Evolutionary conservation across 2,888 invertebrate genomes (phyloP), one percentile per base, ranked within the genome.

Genomic region (Spodoptera picta): DNA sequence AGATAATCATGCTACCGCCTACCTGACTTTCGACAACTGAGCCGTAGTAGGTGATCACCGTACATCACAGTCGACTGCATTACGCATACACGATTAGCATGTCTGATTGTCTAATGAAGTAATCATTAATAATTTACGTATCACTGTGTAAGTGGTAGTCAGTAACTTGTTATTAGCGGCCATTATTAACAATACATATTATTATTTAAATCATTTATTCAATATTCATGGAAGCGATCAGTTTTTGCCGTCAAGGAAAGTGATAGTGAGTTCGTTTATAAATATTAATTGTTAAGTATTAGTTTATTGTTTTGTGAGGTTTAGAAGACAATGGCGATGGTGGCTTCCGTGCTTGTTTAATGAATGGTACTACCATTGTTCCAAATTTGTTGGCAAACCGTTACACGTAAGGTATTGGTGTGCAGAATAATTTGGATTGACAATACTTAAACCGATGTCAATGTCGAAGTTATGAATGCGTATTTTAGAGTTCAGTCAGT

Each of bases 81-180:
- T 55, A 71, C 55, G 58, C 52, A 69, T 43, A 53, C 48, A 52
- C 4, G 24, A 65, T 72, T 71, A 71, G 53, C 71, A 75, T 75
- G 60, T 71, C 53, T 75, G 67, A 73, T 75, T 76, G 73, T 73
- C 45, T 69, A 78, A 80, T 80, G 74, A 80, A 76, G 77, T 72
- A 80, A 76, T 76, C 69, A 80, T 78, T 61, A 72, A 76, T 67
- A 73, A 76, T 83, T 77, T 66, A 66, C 73, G 61, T 76, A 73
- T 66, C 59, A 50, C 27, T 55, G 82, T 75, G 80, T 84, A 79
- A 82, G 73, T 65, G 66, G 57, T 63, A 7, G 70, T 73, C 67
- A 61, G 75, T 74, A 73, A 73, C 74, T 56, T 69, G 74, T 74
- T 75, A 82, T 85, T 85, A 82, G 69, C 60, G 58, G 71, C 52